These are phyloP conservation scores for Zygothrica quintamaculata DNA, from an alignment of 2,888 invertebrate genomes.

Conservation along the genomic window DNA sequence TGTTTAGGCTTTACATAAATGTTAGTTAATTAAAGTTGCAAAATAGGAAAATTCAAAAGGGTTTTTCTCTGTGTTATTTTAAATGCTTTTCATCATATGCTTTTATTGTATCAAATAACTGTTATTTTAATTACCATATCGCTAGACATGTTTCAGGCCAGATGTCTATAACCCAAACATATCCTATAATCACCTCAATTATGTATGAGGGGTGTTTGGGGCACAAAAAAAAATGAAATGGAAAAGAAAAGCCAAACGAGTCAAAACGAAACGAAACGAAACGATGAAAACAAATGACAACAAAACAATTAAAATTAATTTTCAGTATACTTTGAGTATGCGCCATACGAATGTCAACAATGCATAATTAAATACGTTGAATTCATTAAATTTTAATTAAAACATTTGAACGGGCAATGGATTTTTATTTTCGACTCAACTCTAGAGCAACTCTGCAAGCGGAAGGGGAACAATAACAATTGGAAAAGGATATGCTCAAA, in stretches of 20 bases:
- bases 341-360: conserved; percentile 44
- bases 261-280: no score
- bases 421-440: conserved; percentile 64
- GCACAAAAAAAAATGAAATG: no score
- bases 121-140: conserved; percentile 61
- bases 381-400: conserved; percentile 78
- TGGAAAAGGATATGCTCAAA: conserved; percentile 24
- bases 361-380: conserved; percentile 75
- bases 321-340: conserved; percentile 51
- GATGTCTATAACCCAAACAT: conserved; percentile 22
- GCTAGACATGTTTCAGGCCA: neutral
- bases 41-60: conserved; percentile 17
- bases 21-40: conserved; percentile 56
- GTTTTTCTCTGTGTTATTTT: conserved; percentile 9
- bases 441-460: conserved; percentile 33
- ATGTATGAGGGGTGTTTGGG: no score
- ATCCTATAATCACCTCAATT: conserved; percentile 38
- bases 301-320: conserved; percentile 72
- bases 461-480: conserved; percentile 3
- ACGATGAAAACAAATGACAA: conserved; percentile 23
- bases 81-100: conserved; percentile 23
- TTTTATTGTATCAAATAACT: conserved; percentile 58
- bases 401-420: conserved; percentile 75
- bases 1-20: conserved; percentile 36
- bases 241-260: no score